Conservation (phyloP, 1,140 invertebrate genomes). For the Heterodera carotae region DNA sequence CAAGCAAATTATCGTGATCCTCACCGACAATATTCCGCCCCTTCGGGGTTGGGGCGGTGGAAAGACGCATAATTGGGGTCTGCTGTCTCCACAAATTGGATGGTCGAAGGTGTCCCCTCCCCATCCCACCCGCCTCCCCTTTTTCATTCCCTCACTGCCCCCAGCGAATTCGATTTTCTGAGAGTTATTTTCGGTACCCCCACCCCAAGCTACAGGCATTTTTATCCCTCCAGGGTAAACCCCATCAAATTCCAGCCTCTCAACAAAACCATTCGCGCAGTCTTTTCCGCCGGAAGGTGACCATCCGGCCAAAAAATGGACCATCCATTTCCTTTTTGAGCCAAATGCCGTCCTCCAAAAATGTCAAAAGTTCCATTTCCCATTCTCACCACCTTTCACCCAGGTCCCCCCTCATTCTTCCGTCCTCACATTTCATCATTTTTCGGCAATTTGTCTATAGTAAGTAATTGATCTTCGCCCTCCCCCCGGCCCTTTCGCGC, state of each 20-base stretch:
- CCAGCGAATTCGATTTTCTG: not conserved
- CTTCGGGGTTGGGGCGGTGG: no score
- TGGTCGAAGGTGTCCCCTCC: not conserved
- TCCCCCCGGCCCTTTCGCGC: no score
- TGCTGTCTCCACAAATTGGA: not conserved
- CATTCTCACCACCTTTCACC: conserved; percentile 1
- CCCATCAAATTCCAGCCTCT: no score
- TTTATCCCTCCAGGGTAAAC: no score
- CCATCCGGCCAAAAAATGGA: no score
- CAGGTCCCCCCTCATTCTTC: not conserved
- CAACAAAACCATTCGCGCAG: no score
- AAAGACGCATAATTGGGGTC: not conserved
- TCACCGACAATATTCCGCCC: not conserved
- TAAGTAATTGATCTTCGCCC: not conserved
- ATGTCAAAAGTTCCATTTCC: not conserved
- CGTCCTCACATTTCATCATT: not conserved
- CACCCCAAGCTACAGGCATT: no score
- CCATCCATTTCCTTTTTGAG: not conserved
- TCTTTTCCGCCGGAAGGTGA: not conserved
- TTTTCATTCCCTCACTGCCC: not conserved
- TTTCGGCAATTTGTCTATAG: not conserved
- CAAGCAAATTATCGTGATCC: not conserved
- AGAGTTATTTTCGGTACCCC: not conserved
- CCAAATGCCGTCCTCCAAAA: not conserved
- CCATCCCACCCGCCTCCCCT: no score